Percentiles rank a stretch among this genome's conserved stretches.
Evolutionary conservation across 2,888 invertebrate genomes (phyloP).

Genomic region (Lysandra coridon): DNA sequence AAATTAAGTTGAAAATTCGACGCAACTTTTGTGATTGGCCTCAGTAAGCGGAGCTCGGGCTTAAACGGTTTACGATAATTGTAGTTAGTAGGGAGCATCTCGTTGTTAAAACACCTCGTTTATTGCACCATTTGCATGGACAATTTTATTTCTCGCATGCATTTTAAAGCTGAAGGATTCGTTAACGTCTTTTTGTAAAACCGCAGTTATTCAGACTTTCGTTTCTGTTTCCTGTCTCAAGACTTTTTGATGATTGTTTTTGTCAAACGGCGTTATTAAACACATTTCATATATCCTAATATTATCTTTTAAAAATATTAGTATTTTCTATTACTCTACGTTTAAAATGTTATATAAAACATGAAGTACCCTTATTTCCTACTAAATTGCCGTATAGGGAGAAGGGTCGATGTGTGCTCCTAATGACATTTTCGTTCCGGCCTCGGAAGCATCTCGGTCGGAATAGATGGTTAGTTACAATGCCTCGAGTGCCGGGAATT

Average conservation of each 20-base stretch:
- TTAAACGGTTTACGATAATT: slow-evolving; percentile 26
- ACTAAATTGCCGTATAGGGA: slow-evolving; percentile 11
- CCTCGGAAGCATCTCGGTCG: slow-evolving; percentile 7
- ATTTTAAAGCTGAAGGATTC: slow-evolving; percentile 8
- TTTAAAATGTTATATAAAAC: background rate
- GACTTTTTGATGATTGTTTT: background rate
- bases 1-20: slow-evolving; percentile 10
- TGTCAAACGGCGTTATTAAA: background rate
- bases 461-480: slow-evolving; percentile 8
- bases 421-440: slow-evolving; percentile 23
- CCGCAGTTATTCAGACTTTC: background rate
- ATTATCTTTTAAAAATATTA: background rate
- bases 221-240: background rate
- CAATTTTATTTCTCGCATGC: slow-evolving; percentile 5
- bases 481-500: background rate
- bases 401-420: background rate
- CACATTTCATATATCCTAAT: too few species aligned
- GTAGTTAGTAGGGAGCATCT: background rate
- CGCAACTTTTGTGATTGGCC: slow-evolving; percentile 24
- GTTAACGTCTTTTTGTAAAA: background rate
- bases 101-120: slow-evolving; percentile 27
- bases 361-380: background rate
- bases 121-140: slow-evolving; percentile 6
- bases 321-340: background rate
- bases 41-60: slow-evolving; percentile 17